These are phyloP conservation scores for Tragelaphus scriptus DNA, from an alignment of 2,113 vertebrate genomes.

Conservation along the genomic window DNA sequence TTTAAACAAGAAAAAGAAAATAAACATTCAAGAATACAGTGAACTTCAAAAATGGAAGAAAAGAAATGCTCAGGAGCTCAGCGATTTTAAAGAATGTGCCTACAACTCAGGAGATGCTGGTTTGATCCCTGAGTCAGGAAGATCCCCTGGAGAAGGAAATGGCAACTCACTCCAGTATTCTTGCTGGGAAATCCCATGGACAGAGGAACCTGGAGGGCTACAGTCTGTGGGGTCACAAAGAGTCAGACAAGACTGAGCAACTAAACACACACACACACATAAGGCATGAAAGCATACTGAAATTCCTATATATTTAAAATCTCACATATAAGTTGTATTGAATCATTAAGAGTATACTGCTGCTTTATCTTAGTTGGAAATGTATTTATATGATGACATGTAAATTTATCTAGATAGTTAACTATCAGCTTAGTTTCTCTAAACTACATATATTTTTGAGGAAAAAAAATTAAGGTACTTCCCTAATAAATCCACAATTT, in stretches of 20 bases:
- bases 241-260: background rate
- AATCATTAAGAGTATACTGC: conserved; percentile 61
- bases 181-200: background rate
- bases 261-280: background rate
- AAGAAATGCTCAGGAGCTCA: background rate
- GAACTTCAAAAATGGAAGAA: conserved; percentile 62
- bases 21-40: conserved; percentile 54
- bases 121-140: background rate
- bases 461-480: background rate
- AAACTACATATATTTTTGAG: background rate
- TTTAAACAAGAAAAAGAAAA: conserved; percentile 45
- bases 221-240: background rate
- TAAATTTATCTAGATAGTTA: conserved; percentile 67
- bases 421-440: background rate
- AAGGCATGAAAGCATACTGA: conserved; percentile 31
- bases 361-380: conserved; percentile 66
- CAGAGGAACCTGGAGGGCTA: background rate
- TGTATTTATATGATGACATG: conserved; percentile 62
- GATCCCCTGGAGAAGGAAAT: background rate
- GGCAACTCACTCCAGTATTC: background rate
- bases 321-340: conserved; percentile 62
- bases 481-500: background rate
- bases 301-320: conserved; percentile 71
- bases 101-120: background rate
- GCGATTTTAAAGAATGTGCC: background rate